A percentile compares a stretch with the other conserved stretches of the same genome.
Evolutionary conservation across 2,113 vertebrate species (phyloP).

Genomic region (Crotophaga sulcirostris): DNA sequence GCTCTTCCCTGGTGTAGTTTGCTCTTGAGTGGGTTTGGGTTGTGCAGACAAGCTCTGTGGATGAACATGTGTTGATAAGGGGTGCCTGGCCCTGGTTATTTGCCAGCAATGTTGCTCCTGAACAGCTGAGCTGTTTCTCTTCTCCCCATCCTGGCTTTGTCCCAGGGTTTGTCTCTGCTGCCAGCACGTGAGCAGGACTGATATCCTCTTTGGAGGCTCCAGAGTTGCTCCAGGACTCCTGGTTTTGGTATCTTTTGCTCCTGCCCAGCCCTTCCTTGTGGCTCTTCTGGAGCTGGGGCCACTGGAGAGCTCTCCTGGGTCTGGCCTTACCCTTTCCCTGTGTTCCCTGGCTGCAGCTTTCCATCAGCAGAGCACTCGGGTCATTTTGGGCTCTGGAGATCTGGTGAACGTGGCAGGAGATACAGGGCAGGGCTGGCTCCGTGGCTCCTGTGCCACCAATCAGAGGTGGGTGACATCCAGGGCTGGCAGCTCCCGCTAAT

Average conservation of each 20-base stretch:
- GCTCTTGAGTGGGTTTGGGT: accelerated
- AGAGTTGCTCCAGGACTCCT: neutral
- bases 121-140: neutral
- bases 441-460: neutral
- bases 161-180: neutral
- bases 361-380: neutral
- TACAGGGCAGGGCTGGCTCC: neutral
- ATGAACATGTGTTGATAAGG: accelerated
- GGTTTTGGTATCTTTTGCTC: neutral
- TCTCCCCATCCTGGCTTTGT: neutral
- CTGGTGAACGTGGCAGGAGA: accelerated
- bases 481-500: neutral
- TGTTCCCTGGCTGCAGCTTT: accelerated
- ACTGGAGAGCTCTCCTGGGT: neutral
- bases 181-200: accelerated
- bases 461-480: neutral
- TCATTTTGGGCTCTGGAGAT: neutral
- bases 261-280: neutral
- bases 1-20: neutral
- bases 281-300: neutral
- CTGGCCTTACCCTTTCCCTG: accelerated
- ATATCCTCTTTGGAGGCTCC: neutral
- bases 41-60: neutral
- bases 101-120: neutral
- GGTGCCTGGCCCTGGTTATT: neutral